These are phyloP conservation scores for Pipistrellus nathusii DNA, from an alignment of 2,797 vertebrate species.

Conservation along the genomic window DNA sequence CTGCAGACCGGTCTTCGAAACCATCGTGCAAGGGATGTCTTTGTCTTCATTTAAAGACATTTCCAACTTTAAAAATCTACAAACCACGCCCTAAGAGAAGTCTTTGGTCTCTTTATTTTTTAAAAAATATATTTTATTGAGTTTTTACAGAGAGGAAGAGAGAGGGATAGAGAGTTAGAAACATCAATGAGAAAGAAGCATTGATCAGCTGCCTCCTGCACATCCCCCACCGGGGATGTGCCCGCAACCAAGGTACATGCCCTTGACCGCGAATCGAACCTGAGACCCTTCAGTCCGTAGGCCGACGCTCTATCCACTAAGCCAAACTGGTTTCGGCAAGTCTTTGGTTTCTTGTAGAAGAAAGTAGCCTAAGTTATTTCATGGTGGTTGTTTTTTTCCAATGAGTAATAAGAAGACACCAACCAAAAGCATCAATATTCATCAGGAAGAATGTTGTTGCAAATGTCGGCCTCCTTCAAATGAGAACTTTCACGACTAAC, in stretches of 20 bases:
- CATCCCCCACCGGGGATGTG: too few species aligned
- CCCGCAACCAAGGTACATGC: too few species aligned
- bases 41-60: slow-evolving; percentile 24
- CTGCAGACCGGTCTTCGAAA: slow-evolving; percentile 19
- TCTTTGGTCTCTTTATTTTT: not conserved
- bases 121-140: too few species aligned
- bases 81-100: not conserved
- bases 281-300: too few species aligned
- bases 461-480: not conserved
- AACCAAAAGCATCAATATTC: not conserved
- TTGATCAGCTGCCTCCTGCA: too few species aligned
- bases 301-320: too few species aligned
- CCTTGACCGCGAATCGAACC: too few species aligned
- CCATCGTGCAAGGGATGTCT: not conserved
- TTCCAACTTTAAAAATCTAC: not conserved
- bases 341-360: slow-evolving; percentile 6
- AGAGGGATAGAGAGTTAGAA: too few species aligned
- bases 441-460: not conserved
- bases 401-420: not conserved
- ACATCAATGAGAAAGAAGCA: too few species aligned
- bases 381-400: not conserved
- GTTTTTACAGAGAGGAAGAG: too few species aligned
- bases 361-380: not conserved
- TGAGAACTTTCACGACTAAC: not conserved
- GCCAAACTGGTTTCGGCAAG: too few species aligned